phyloP scores from a whole-genome alignment of 2,888 invertebrate species.

The Neria commutata region DNA sequence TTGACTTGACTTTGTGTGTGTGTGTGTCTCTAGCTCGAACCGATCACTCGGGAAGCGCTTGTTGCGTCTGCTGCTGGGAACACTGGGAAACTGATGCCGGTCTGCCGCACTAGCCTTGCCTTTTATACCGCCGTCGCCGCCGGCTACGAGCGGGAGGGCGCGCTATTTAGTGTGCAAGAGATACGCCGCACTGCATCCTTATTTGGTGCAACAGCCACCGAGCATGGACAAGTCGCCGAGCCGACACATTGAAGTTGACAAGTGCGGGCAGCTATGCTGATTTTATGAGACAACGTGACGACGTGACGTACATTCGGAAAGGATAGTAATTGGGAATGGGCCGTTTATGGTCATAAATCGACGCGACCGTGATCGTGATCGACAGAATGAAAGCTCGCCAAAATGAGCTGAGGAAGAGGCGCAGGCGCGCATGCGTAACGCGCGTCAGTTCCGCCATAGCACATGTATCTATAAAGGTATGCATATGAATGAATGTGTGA shows the following conservation, averaged over 20 bases:
- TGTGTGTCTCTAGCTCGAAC: too few species aligned
- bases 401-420: not conserved
- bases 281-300: slow-evolving; percentile 25
- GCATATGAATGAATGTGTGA: too few species aligned
- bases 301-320: not conserved
- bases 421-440: not conserved
- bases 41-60: not conserved
- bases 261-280: slow-evolving; percentile 33
- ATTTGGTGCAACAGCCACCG: slow-evolving; percentile 18
- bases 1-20: not conserved
- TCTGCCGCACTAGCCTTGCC: not conserved
- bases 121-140: slow-evolving; percentile 1
- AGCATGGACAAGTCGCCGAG: slow-evolving; percentile 24
- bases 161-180: not conserved
- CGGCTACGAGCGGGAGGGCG: too few species aligned
- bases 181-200: not conserved
- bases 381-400: not conserved
- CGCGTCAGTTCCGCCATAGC: too few species aligned
- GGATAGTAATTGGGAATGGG: too few species aligned
- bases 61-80: not conserved
- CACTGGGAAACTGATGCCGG: slow-evolving; percentile 1
- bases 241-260: slow-evolving; percentile 6
- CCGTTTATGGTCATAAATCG: too few species aligned
- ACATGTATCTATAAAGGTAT: too few species aligned
- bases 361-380: not conserved